These are phyloP conservation scores for Brachyistius frenatus DNA, from an alignment of 2,113 vertebrate species.

Conservation along the genomic window DNA sequence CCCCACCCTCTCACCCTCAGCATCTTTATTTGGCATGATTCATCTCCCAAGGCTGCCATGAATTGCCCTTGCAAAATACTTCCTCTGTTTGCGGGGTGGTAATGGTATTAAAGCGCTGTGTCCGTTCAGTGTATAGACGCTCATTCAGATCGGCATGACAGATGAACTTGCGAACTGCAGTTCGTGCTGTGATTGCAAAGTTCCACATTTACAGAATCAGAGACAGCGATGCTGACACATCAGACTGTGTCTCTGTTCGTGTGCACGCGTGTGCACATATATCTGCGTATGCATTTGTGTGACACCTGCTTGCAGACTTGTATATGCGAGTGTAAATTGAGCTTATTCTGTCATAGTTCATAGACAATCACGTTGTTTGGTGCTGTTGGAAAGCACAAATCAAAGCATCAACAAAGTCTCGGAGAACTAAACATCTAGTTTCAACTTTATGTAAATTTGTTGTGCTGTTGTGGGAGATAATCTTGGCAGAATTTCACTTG, in stretches of 20 bases:
- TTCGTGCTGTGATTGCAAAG: conserved; percentile 21
- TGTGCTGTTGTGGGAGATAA: too few species aligned
- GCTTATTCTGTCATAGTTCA: too few species aligned
- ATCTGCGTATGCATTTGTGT: too few species aligned
- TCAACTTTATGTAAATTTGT: too few species aligned
- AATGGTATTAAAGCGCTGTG: neutral
- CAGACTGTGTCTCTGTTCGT: neutral
- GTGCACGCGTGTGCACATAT: neutral
- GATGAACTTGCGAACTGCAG: conserved; percentile 43
- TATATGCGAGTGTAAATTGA: too few species aligned
- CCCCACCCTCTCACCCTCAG: neutral
- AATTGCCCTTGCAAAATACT: conserved; percentile 33
- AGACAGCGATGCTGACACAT: conserved; percentile 10
- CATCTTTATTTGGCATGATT: conserved; percentile 51
- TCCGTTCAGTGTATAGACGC: neutral
- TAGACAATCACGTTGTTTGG: too few species aligned
- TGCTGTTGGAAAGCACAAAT: too few species aligned
- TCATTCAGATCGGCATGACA: conserved; percentile 12
- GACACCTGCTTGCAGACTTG: too few species aligned
- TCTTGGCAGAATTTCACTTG: too few species aligned
- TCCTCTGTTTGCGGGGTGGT: neutral
- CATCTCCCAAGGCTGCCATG: conserved; percentile 17
- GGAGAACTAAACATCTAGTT: too few species aligned
- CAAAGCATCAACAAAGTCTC: too few species aligned
- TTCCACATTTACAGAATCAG: conserved; percentile 27